Evolutionary conservation across 2,797 vertebrate species (phyloP), one percentile per base, ranked within the genome.

Genomic region (Gobionotothen gibberifrons): DNA sequence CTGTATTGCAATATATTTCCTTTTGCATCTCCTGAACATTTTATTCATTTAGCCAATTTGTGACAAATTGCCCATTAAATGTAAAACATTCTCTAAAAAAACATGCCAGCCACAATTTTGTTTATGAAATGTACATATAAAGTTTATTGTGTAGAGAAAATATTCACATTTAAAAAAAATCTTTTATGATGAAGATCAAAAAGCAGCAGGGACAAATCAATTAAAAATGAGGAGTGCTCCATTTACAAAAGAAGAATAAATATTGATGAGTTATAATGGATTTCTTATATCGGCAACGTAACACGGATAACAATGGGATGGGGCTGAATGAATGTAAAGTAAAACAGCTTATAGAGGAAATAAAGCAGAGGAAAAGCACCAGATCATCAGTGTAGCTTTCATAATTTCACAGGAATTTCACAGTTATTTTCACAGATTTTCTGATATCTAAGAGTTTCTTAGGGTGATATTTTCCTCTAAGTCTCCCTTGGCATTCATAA

Each of bases 101-200:
- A 61, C 3, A 15, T 29, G 7, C 43, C 9, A 49, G 17, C 44
- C 15, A 48, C 29, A 9, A 6, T 14, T 54, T 44, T 51, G 43
- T 49, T 69, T 4, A 32, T 68, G 15, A 1, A 53, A 78, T 86
- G 76, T 55, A 64, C 74, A 78, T 72, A 60, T 17, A 63, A 78
- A 60, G 58, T 87, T 89, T 86, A 88, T 87, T 89, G 51, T 82
- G 39, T 72, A 57, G 42, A 80, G 66, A 84, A 83, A 86, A 67
- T 79, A 78, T 72, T 69, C 49, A 87, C 75, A 85, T 69, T 36
- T 4, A 5, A 5, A 5, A 26, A 26, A 44, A 69, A 71, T 26
- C 19, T 81, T 55, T 72, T 16, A 60, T 19, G 16, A 46, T 17
- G 32, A 71, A 59, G 48, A 74, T 15, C 19, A 56, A 48, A 72